These are phyloP conservation scores for Labeo calbasu DNA, from an alignment of 2,797 vertebrate species.

Conservation along the genomic window DNA sequence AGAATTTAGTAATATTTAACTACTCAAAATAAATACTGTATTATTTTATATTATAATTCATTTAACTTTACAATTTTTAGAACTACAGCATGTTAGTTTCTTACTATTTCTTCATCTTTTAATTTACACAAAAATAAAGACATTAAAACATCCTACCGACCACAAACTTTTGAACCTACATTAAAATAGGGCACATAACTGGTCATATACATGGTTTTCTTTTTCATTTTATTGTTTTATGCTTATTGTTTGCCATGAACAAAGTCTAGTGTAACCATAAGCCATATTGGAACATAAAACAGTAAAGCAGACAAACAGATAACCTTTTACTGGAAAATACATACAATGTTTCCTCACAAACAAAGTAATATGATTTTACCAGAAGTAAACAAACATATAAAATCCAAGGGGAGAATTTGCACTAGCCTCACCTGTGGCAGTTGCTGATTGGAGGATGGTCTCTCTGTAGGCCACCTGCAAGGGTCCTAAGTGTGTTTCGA, in stretches of 20 bases:
- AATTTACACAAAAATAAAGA: neutral
- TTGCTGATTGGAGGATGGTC: constrained; percentile 82
- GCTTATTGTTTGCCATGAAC: neutral
- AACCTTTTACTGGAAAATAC: neutral
- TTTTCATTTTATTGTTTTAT: constrained; percentile 19
- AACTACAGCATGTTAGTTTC: neutral
- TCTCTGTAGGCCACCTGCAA: constrained; percentile 96
- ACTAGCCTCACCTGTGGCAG: constrained; percentile 77
- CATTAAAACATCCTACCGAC: neutral
- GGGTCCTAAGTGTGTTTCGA: constrained; percentile 91
- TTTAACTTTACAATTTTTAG: neutral
- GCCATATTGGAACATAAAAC: neutral
- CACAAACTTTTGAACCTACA: neutral
- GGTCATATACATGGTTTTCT: neutral
- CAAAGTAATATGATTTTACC: neutral
- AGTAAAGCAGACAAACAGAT: neutral
- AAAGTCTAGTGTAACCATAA: constrained; percentile 6
- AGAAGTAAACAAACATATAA: neutral
- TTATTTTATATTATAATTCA: neutral
- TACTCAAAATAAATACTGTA: neutral
- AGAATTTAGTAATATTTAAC: neutral
- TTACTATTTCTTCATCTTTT: neutral
- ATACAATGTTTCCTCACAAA: neutral
- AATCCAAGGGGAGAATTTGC: neutral
- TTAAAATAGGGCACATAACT: neutral